Base-by-base conservation (phyloP, 2,113 vertebrate species). In the Alosa alosa region DNA sequence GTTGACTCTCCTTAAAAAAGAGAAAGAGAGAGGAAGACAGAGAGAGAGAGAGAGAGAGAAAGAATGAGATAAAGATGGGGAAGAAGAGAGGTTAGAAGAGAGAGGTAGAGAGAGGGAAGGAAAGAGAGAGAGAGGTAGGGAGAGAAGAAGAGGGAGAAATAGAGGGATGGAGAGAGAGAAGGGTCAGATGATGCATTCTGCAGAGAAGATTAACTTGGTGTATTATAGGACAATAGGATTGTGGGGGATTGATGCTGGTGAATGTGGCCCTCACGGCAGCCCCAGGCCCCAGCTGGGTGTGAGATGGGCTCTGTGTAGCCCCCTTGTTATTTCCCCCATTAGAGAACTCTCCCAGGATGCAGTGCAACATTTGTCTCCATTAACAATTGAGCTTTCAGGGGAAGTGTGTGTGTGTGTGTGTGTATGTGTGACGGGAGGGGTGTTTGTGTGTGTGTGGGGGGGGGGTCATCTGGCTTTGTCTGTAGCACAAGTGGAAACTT, bases 351-450 rank as follows among this genome's bases (percentile, higher is more conserved):
- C 94, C 91, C 91, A 94, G 94, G 93, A 93, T 92, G 89, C 91
- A 86, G 49, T 88, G 92, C 89, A 94, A 91, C 93, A 94, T 95
- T 94, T 94, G 93, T 95, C 94, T 94, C 94, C 92, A 95, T 95
- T 94, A 95, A 93, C 92, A 92, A 92, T 94, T 92, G 93, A 91
- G 92, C 92, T 94, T 94, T 92, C 91, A 92, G 89, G 90, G 88
- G 92, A 87, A 22, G 18, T 4, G 55, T 52, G 50, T 52, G 50
- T 52, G 50, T 52, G 50, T 52, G 15, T 52, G 50, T 49, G 52
- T 15, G 50, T 17, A 22, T 5, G 57, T 8, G 20, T 22, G 31
- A 0, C 87, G 52, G 2, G 52, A 0, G 15, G 1, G 55, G n/a
- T n/a, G n/a, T n/a, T n/a, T n/a, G n/a, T n/a, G n/a, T 57, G 31